Percentiles rank a stretch among this genome's conserved stretches.
These are phyloP conservation scores for Hemistola chrysoprasaria DNA, from an alignment of 2,888 invertebrate genomes.

Conservation along the genomic window DNA sequence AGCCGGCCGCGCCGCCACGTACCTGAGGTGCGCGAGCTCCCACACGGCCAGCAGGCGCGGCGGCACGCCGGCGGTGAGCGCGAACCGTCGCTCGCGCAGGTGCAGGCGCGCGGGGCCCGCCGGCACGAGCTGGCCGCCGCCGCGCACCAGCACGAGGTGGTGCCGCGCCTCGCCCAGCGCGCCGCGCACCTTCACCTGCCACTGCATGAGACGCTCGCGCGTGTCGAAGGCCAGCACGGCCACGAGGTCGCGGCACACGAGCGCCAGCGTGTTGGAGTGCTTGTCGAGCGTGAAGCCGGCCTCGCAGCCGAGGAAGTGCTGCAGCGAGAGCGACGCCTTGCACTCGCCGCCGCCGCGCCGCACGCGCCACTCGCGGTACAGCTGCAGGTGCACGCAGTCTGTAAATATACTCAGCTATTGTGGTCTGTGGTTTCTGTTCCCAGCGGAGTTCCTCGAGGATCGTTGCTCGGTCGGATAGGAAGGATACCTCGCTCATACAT, in stretches of 20 bases:
- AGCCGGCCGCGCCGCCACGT: background rate
- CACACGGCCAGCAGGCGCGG: slow-evolving; percentile 88
- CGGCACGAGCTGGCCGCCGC: slow-evolving; percentile 59
- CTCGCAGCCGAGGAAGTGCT: slow-evolving; percentile 92
- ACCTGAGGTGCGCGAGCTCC: slow-evolving; percentile 87
- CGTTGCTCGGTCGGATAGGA: no score
- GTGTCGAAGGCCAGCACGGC: slow-evolving; percentile 94
- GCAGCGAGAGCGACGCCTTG: slow-evolving; percentile 92
- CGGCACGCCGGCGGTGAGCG: slow-evolving; percentile 91
- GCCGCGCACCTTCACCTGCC: slow-evolving; percentile 84
- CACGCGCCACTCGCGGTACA: slow-evolving; percentile 92
- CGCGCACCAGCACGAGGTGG: slow-evolving; percentile 57
- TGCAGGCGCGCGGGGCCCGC: slow-evolving; percentile 91
- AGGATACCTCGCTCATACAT: no score
- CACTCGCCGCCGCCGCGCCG: slow-evolving; percentile 78
- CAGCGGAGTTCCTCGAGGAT: no score
- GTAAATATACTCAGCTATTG: slow-evolving; percentile 34
- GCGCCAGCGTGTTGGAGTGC: slow-evolving; percentile 94
- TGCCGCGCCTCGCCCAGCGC: slow-evolving; percentile 59
- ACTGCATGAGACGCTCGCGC: slow-evolving; percentile 92
- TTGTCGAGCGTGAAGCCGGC: slow-evolving; percentile 94
- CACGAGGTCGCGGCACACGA: slow-evolving; percentile 92
- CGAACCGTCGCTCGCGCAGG: slow-evolving; percentile 89
- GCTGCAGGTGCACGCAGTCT: slow-evolving; percentile 94
- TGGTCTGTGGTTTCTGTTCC: no score